Conservation (phyloP, 2,888 invertebrate species). For the Melanargia galathea region DNA sequence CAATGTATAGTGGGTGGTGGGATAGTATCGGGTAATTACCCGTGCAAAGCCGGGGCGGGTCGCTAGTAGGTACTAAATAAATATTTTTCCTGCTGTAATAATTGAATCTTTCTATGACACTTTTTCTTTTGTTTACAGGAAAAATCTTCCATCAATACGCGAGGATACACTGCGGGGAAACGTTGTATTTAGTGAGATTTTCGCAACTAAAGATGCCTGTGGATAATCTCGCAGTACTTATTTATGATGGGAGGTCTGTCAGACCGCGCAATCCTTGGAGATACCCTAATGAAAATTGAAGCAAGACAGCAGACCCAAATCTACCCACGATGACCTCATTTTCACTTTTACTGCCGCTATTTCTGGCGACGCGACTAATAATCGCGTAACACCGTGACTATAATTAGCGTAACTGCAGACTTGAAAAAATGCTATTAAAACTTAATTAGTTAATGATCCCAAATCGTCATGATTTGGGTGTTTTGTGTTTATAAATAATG, state of each 20-base stretch:
- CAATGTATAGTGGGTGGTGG: too few relatives aligned
- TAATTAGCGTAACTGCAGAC: conserved; percentile 26
- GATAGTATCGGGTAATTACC: too few relatives aligned
- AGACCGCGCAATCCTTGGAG: not conserved
- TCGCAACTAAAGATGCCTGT: not conserved
- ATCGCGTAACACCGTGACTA: conserved; percentile 27
- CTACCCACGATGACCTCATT: conserved; percentile 42
- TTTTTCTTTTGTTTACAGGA: conserved; percentile 1
- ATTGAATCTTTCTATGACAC: not conserved
- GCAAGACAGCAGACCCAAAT: conserved; percentile 24
- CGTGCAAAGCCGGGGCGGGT: too few relatives aligned
- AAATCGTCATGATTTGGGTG: too few relatives aligned
- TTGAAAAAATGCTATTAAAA: not conserved
- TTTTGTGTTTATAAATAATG: too few relatives aligned
- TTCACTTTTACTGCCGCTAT: conserved; percentile 42
- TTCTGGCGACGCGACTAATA: conserved; percentile 38
- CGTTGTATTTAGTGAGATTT: not conserved
- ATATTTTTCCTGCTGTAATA: not conserved
- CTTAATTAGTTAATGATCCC: too few relatives aligned
- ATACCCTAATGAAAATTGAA: not conserved
- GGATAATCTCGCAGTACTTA: not conserved
- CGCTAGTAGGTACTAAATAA: not conserved
- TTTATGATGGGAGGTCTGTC: not conserved
- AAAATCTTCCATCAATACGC: not conserved
- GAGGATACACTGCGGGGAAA: not conserved